phyloP scores from a whole-genome alignment of 2,797 vertebrate genomes.

The Bradypus variegatus region DNA sequence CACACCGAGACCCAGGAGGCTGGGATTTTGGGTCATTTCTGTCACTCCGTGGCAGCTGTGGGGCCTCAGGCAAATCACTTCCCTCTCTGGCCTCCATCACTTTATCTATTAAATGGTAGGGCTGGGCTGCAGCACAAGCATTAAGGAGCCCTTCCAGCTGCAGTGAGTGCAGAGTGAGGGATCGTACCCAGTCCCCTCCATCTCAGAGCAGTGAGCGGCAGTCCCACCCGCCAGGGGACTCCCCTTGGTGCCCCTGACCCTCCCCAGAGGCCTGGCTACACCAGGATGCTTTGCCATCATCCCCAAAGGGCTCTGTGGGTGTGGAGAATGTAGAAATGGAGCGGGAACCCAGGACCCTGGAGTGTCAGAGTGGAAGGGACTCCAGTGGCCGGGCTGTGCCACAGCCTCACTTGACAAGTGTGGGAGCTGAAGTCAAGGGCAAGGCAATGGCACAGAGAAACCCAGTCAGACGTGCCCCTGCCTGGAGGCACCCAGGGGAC shows the following conservation, averaged over 20 bases:
- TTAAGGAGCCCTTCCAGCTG: neutral
- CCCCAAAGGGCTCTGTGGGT: neutral
- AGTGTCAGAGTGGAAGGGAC: neutral
- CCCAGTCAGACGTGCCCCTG: neutral
- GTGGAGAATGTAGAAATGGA: neutral
- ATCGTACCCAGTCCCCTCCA: too few species aligned
- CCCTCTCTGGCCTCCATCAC: neutral
- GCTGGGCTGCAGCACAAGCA: neutral
- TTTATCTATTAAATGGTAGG: conserved; percentile 1
- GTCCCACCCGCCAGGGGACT: accelerated
- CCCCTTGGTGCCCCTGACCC: accelerated
- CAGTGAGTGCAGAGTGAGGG: neutral
- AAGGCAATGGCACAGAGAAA: neutral
- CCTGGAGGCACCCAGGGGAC: accelerated
- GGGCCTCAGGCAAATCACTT: neutral
- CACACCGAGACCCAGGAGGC: neutral
- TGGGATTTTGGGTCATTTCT: neutral
- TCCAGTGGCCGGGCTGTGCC: neutral
- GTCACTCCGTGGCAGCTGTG: neutral
- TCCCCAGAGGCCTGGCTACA: neutral
- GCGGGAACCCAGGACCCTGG: too few species aligned
- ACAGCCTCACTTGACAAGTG: neutral
- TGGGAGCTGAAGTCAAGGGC: neutral
- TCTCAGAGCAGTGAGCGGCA: neutral
- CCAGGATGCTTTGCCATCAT: neutral